phyloP scores from a whole-genome alignment of 1,140 invertebrate species.

The Magallana ariakensis region DNA sequence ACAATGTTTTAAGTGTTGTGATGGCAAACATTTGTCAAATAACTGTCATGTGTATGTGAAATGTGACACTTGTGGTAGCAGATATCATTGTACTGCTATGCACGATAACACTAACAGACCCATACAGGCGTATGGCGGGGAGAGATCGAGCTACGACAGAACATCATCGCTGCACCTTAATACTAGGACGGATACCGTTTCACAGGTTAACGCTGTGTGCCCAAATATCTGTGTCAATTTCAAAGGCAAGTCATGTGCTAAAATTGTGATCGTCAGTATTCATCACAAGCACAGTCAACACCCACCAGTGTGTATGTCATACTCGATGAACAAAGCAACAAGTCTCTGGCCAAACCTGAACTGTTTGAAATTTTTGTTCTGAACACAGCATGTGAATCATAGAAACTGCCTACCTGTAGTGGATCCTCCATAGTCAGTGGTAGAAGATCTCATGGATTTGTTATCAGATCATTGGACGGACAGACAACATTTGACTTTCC shows the following conservation, averaged over 20 bases:
- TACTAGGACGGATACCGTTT: too few relatives aligned
- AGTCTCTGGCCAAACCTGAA: conserved; percentile 9
- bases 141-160: background rate
- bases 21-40: conserved; percentile 40
- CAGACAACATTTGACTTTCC: too few relatives aligned
- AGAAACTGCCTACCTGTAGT: conserved; percentile 14
- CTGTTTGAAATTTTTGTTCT: conserved; percentile 3
- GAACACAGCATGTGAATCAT: background rate
- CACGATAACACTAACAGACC: conserved; percentile 24
- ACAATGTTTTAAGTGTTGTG: conserved; percentile 53
- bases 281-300: background rate
- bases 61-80: conserved; percentile 38
- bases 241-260: conserved; percentile 49
- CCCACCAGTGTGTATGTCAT: conserved; percentile 24
- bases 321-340: conserved; percentile 49
- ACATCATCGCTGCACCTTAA: background rate
- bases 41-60: conserved; percentile 42
- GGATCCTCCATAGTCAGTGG: background rate
- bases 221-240: conserved; percentile 1
- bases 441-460: too few relatives aligned
- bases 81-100: conserved; percentile 19
- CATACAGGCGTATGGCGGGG: background rate
- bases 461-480: too few relatives aligned
- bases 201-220: too few relatives aligned
- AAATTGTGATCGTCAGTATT: conserved; percentile 48